Base-by-base conservation (phyloP, 2,888 invertebrate species). In the Nomada hirtipes region DNA sequence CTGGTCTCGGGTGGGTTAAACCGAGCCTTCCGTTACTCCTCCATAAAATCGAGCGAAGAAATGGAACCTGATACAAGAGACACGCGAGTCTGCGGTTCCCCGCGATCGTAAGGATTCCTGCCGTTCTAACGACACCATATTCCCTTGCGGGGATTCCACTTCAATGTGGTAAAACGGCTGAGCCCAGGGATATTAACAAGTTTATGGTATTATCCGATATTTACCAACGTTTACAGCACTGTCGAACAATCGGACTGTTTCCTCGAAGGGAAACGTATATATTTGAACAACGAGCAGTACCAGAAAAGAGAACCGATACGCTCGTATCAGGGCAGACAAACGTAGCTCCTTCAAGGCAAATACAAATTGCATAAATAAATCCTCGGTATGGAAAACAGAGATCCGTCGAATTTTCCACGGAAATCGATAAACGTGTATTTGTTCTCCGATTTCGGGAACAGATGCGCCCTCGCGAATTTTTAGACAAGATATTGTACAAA, bases 71-170 rank as follows among this genome's bases (percentile, higher is more conserved):
- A 69, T 64, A 70, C 74, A 15, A 57, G n/a, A 42, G 50, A 67
- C 47, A 36, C 59, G 15, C 57, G n/a, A 20, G 18, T 69, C 65
- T 47, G 69, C 64, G 80, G 79, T 79, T 73, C 65, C 26, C 52
- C 57, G 67, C 55, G 74, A 77, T 80, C 76, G 73, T 83, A 81
- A 74, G 83, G 86, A 77, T 85, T 86, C 83, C 59, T 47, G n/a
- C 20, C 61, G 36, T 52, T 60, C 69, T 73, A 75, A 83, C 80
- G 76, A 77, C 76, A 47, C 69, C 83, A 44, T 79, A 76, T 76
- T 61, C 73, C 67, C 57, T 79, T 72, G 68, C 85, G n/a, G 57
- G 59, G 55, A 71, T 78, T 75, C 53, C 61, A 11, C 42, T 13
- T 2, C 7, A 3, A 18, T 3, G 10, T 3, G 52, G 36, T 52